Conservation (phyloP, 2,113 vertebrate genomes). For the Urocolius indicus region DNA sequence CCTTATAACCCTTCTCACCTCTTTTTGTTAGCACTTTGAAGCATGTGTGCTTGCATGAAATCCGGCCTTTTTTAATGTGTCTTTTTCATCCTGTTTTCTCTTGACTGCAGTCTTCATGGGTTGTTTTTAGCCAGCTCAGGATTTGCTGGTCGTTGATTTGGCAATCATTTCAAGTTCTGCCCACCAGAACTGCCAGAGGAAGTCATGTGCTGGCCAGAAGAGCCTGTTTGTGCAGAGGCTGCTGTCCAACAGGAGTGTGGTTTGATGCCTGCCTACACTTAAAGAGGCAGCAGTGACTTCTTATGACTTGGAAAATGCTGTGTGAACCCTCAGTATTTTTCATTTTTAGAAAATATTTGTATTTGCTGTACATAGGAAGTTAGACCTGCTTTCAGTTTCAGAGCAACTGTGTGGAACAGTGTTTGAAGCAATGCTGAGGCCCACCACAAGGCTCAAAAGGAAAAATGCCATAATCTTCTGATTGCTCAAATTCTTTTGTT, state of each 20-base stretch:
- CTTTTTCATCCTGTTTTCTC: constrained; percentile 77
- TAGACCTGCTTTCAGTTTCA: not conserved
- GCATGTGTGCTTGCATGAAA: constrained; percentile 59
- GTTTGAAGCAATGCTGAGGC: constrained; percentile 20
- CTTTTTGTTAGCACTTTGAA: constrained; percentile 47
- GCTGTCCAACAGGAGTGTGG: constrained; percentile 70
- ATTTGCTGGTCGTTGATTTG: constrained; percentile 77
- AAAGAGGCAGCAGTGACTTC: constrained; percentile 65
- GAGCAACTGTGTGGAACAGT: not conserved
- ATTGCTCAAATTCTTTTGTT: not conserved
- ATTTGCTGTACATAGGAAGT: not conserved
- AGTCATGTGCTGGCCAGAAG: constrained; percentile 75
- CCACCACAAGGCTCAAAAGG: not conserved
- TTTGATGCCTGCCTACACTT: constrained; percentile 54
- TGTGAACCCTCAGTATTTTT: not conserved
- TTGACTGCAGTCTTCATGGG: constrained; percentile 66
- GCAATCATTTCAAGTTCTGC: constrained; percentile 70
- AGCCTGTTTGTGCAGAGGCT: constrained; percentile 71
- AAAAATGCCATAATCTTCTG: not conserved
- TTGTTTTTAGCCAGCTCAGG: constrained; percentile 82
- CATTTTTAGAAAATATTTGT: not conserved
- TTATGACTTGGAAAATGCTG: not conserved
- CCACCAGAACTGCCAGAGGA: constrained; percentile 78
- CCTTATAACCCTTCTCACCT: not conserved
- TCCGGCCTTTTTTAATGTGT: constrained; percentile 73